Percentiles rank a stretch among this genome's conserved stretches.
Conservation (phyloP, 2,797 vertebrate genomes). For the Vespertilio murinus region DNA sequence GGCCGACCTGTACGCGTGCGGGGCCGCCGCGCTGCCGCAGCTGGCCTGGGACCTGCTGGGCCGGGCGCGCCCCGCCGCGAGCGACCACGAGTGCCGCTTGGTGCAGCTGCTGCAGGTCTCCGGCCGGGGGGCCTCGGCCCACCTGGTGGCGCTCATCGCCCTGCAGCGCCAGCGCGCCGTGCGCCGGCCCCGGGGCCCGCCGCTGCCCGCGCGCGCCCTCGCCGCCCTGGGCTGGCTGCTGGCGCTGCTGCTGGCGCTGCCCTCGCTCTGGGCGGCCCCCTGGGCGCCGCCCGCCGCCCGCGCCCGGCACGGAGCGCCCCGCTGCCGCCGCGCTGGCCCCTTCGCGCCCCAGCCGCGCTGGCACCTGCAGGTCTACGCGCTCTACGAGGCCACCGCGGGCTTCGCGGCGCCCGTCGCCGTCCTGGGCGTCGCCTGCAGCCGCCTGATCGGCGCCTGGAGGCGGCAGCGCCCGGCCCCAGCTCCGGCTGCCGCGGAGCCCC, state of each 20-base stretch:
- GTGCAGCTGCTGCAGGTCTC: conserved; percentile 79
- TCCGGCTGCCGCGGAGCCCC: neutral
- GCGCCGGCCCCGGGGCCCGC: conserved; percentile 60
- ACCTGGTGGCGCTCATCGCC: conserved; percentile 83
- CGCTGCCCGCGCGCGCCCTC: conserved; percentile 73
- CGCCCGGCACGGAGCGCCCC: neutral
- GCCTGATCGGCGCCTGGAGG: conserved; percentile 59
- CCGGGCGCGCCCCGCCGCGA: neutral
- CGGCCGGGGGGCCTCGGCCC: conserved; percentile 79
- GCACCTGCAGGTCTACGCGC: conserved; percentile 72
- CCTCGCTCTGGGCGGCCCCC: conserved; percentile 70
- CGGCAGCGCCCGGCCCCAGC: neutral
- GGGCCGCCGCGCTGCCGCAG: conserved; percentile 72
- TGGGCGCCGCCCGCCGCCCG: conserved; percentile 19
- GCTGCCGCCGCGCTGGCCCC: conserved; percentile 54
- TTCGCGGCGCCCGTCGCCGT: conserved; percentile 67
- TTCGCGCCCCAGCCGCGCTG: conserved; percentile 68
- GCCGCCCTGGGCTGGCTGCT: conserved; percentile 79
- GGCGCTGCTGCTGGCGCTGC: conserved; percentile 82
- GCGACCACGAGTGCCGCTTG: conserved; percentile 69
- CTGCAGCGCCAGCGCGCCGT: conserved; percentile 78
- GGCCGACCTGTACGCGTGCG: conserved; percentile 81
- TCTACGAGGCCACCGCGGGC: conserved; percentile 64
- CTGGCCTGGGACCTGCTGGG: conserved; percentile 70
- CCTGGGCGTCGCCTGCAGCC: conserved; percentile 72